Evolutionary conservation across 2,888 invertebrate species (phyloP).

Genomic region (Calameuta pallipes): DNA sequence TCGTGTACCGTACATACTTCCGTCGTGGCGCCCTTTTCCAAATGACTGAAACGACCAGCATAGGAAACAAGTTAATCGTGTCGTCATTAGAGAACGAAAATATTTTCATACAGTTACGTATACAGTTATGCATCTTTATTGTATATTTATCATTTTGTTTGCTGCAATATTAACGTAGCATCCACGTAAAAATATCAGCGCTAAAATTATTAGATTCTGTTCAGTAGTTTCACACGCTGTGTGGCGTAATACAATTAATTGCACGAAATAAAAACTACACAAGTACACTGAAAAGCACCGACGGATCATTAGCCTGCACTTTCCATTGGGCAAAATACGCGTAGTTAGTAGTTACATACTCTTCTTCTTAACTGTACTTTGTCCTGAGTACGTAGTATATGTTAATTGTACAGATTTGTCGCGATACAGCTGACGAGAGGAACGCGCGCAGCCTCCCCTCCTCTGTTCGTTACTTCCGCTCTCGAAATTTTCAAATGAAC

Average conservation of each 20-base stretch:
- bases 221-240: not conserved
- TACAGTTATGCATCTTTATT: not conserved
- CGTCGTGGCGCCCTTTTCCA: not conserved
- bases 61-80: not conserved
- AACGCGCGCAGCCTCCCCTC: too few relatives aligned
- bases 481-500: constrained; percentile 35
- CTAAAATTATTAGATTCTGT: not conserved
- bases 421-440: too few relatives aligned
- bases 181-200: not conserved
- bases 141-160: not conserved
- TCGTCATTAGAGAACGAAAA: not conserved
- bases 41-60: not conserved
- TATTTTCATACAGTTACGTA: not conserved
- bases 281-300: not conserved
- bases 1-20: not conserved
- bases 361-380: not conserved
- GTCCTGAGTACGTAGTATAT: not conserved
- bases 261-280: not conserved
- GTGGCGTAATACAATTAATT: not conserved
- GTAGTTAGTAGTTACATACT: not conserved
- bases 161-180: not conserved
- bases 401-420: not conserved
- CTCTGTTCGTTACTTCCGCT: too few relatives aligned
- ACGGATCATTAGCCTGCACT: not conserved
- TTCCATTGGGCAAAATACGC: not conserved